Percentiles rank a stretch among this genome's conserved stretches.
Conservation (phyloP, 2,888 invertebrate species). For the Lithophane leautieri region DNA sequence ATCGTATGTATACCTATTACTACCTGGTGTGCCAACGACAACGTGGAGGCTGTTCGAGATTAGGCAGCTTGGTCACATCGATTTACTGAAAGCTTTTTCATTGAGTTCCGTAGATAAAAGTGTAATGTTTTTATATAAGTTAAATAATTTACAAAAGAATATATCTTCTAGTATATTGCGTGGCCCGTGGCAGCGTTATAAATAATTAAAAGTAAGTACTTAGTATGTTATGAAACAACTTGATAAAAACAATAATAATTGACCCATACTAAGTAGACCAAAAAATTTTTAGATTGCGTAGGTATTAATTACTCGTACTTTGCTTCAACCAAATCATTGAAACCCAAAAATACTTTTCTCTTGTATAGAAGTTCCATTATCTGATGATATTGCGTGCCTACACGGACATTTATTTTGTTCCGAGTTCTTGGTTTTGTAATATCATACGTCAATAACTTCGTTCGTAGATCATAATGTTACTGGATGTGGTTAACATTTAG, state of each 20-base stretch:
- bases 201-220: not conserved
- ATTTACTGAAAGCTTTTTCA: slow-evolving; percentile 8
- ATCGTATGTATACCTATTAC: slow-evolving; percentile 16
- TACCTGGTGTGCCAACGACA: slow-evolving; percentile 13
- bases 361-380: slow-evolving; percentile 16
- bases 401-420: slow-evolving; percentile 24
- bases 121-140: not conserved
- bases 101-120: slow-evolving; percentile 20
- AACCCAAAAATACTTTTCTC: slow-evolving; percentile 3
- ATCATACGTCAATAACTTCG: slow-evolving; percentile 6
- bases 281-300: slow-evolving; percentile 9
- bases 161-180: not conserved
- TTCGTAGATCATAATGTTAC: slow-evolving; percentile 4
- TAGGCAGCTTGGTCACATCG: not conserved
- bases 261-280: slow-evolving; percentile 31
- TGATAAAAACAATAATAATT: slow-evolving; percentile 5
- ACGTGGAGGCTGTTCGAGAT: slow-evolving; percentile 11
- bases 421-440: slow-evolving; percentile 22
- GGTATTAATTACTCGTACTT: not conserved
- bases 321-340: slow-evolving; percentile 18
- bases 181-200: not conserved
- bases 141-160: not conserved
- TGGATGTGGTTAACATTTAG: slow-evolving; percentile 18
- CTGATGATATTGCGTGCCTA: slow-evolving; percentile 9
- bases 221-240: slow-evolving; percentile 9